Base-by-base conservation (phyloP, 2,113 vertebrate genomes). In the Carassius auratus region DNA sequence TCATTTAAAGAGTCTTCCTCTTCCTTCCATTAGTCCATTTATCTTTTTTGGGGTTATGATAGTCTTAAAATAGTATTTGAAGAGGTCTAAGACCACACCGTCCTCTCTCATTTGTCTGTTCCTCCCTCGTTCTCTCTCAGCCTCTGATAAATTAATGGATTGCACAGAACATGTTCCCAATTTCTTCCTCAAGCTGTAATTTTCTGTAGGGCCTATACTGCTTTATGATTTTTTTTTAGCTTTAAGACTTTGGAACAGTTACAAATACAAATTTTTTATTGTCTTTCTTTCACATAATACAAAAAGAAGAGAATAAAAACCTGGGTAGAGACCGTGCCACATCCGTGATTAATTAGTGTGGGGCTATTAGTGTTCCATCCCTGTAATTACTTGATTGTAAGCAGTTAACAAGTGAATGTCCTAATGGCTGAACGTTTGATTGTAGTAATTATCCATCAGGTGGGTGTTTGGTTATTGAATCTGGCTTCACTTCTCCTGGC, bases 141-240 rank as follows among this genome's bases (percentile, higher is more conserved):
- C 19, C 79, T 82, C 86, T 92, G 88, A 93, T 93, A 88, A 92
- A 93, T 92, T 93, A 89, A 81, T 89, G 89, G 90, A 87, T 88
- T 89, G 26, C 82, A 89, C 89, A 90, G 26, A 84, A 66, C 38
- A 73, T 52, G 80, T 42, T 88, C 73, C 55, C 52, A 62, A 78
- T 85, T 84, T 86, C 83, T 64, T 73, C 64, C 64, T 85, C 71
- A 55, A 42, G 52, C 69, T 79, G 50, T 86, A 84, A 83, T 36
- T 33, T 57, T 45, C 55, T 50, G 23, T 21, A 42, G 42, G 42
- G 42, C 42, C 42, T 42, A 38, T 38, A 3, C 75, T 84, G 81
- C 86, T 21, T 74, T 66, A 30, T 76, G 1, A 30, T 57, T 69
- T 33, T 64, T 33, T 66, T 66, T 66, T 17, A 6, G 52, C 15